phyloP scores from a whole-genome alignment of 2,797 vertebrate genomes.

The Borostomias antarcticus region DNA sequence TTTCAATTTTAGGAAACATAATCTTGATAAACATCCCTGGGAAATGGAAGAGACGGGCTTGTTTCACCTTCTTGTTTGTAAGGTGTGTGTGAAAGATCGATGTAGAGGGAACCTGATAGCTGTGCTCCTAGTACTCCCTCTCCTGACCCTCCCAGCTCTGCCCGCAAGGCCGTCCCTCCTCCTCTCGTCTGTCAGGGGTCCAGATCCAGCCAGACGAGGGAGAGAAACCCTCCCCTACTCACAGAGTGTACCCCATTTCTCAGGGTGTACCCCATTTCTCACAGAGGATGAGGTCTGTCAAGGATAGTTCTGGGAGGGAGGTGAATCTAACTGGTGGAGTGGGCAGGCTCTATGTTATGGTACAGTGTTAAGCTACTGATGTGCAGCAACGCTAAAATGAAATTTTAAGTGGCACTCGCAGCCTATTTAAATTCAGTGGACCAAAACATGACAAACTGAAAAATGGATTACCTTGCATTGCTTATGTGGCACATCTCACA shows the following conservation, averaged over 20 bases:
- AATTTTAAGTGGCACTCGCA: no score
- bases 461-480: no score
- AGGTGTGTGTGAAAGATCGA: conserved; percentile 42
- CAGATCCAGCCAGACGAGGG: neutral
- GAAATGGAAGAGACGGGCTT: conserved; percentile 31
- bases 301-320: neutral
- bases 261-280: neutral
- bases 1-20: conserved; percentile 1
- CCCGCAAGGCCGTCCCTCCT: neutral
- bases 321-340: neutral
- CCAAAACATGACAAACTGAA: no score
- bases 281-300: neutral
- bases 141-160: neutral
- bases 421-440: no score
- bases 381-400: no score
- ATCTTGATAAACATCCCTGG: conserved; percentile 1
- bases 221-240: neutral
- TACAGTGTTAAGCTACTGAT: no score
- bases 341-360: no score
- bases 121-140: conserved; percentile 9
- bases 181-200: neutral
- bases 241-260: neutral
- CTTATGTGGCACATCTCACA: no score
- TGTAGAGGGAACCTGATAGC: conserved; percentile 49
- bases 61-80: conserved; percentile 38